These are phyloP conservation scores for Scaeva pyrastri DNA, from an alignment of 2,888 invertebrate species.

Conservation along the genomic window DNA sequence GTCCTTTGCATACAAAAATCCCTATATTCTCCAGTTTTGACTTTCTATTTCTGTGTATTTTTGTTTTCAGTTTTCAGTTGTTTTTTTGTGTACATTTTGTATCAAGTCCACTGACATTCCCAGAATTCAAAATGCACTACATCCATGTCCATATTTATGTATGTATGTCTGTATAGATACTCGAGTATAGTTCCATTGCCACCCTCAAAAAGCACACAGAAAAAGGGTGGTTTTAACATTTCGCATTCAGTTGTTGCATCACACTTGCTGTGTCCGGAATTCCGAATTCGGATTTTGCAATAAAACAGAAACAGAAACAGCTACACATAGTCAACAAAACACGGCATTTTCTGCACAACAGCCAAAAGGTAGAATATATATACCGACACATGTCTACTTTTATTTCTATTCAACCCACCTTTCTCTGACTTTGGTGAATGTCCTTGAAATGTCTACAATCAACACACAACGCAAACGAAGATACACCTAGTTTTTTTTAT, in stretches of 20 bases:
- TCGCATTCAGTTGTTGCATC: conserved; percentile 76
- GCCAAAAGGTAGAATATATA: conserved; percentile 6
- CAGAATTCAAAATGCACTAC: conserved; percentile 69
- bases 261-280: conserved; percentile 73
- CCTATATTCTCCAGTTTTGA: conserved; percentile 39
- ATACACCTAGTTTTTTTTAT: conserved; percentile 37
- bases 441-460: conserved; percentile 65
- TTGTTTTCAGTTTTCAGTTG: no score
- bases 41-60: conserved; percentile 11
- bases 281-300: conserved; percentile 67
- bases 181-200: not conserved
- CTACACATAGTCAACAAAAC: conserved; percentile 24
- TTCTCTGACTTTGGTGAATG: conserved; percentile 45
- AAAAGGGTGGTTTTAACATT: conserved; percentile 74
- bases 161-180: not conserved
- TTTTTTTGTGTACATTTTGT: conserved; percentile 20
- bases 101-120: conserved; percentile 69
- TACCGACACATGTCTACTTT: not conserved
- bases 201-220: conserved; percentile 22
- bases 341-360: conserved; percentile 26
- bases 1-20: conserved; percentile 82
- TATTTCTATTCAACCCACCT: no score
- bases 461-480: conserved; percentile 6
- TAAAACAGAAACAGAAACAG: conserved; percentile 22
- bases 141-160: not conserved